phyloP scores from a whole-genome alignment of 2,888 invertebrate species.

The Odontocerum albicorne region DNA sequence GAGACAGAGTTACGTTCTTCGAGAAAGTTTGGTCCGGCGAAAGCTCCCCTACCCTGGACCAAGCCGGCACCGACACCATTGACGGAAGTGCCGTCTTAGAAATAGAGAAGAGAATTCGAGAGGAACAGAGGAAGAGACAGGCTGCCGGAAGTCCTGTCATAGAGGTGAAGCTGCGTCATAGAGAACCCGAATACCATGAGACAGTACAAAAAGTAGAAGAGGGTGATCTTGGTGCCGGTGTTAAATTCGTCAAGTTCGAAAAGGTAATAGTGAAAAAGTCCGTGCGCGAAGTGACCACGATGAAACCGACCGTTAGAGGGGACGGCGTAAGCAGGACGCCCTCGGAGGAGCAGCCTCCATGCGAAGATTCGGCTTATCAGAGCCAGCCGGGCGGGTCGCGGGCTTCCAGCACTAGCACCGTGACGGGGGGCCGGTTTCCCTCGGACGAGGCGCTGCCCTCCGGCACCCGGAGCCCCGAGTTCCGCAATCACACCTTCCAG shows the following conservation, averaged over 20 bases:
- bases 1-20: constrained; percentile 77
- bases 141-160: constrained; percentile 59
- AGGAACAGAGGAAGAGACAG: constrained; percentile 56
- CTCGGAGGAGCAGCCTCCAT: constrained; percentile 50
- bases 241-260: constrained; percentile 72
- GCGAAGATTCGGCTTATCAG: constrained; percentile 61
- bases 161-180: constrained; percentile 62
- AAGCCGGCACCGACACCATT: constrained; percentile 45
- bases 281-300: constrained; percentile 42
- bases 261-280: constrained; percentile 67
- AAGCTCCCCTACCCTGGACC: constrained; percentile 41
- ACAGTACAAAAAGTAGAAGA: constrained; percentile 53
- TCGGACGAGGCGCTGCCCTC: constrained; percentile 56
- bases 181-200: constrained; percentile 42
- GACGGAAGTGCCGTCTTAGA: constrained; percentile 57
- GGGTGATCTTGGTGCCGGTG: constrained; percentile 64
- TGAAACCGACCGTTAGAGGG: constrained; percentile 22
- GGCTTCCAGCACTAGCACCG: constrained; percentile 55
- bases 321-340: constrained; percentile 50
- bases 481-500: constrained; percentile 59
- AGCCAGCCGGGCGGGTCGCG: constrained; percentile 53
- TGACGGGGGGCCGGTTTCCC: constrained; percentile 52
- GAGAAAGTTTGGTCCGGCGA: constrained; percentile 74
- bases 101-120: constrained; percentile 59
- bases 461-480: constrained; percentile 46